Evolutionary conservation across 2,113 vertebrate genomes (phyloP).

Genomic region (Azemiops feae): DNA sequence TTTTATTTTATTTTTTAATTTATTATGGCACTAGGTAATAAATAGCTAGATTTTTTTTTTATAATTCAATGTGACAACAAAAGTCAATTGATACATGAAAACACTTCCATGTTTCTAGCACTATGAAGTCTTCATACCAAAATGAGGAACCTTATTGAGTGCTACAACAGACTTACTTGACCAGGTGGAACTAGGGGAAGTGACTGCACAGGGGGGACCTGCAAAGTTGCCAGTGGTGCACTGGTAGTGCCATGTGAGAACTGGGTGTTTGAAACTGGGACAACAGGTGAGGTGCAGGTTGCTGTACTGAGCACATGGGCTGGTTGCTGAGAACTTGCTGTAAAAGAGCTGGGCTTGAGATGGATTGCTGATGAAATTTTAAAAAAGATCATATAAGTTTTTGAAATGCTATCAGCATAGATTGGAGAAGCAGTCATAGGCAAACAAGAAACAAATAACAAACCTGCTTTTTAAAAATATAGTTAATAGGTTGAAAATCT

Average conservation of each 20-base stretch:
- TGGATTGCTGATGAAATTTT: conserved; percentile 49
- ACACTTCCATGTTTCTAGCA: not conserved
- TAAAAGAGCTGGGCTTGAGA: conserved; percentile 67
- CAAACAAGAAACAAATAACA: not conserved
- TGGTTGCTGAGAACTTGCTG: conserved; percentile 75
- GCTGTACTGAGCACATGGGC: conserved; percentile 65
- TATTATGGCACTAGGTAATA: not conserved
- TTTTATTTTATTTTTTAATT: not conserved
- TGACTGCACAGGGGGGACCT: conserved; percentile 75
- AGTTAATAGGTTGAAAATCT: not conserved
- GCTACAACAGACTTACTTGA: conserved; percentile 72
- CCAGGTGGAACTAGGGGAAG: conserved; percentile 65
- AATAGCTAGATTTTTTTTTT: not conserved
- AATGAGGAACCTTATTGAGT: fast-evolving
- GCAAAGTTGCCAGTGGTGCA: conserved; percentile 75
- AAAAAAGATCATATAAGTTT: not conserved
- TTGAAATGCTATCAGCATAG: not conserved
- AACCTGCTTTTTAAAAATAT: not conserved
- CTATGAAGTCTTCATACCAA: fast-evolving
- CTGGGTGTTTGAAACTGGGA: conserved; percentile 67
- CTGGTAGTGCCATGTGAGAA: conserved; percentile 65
- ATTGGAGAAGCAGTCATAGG: not conserved
- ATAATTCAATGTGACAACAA: not conserved
- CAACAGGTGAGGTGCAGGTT: conserved; percentile 63
- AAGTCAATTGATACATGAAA: conserved; percentile 2